Base-by-base conservation (phyloP, 2,113 vertebrate genomes). In the Nycticebus coucang region DNA sequence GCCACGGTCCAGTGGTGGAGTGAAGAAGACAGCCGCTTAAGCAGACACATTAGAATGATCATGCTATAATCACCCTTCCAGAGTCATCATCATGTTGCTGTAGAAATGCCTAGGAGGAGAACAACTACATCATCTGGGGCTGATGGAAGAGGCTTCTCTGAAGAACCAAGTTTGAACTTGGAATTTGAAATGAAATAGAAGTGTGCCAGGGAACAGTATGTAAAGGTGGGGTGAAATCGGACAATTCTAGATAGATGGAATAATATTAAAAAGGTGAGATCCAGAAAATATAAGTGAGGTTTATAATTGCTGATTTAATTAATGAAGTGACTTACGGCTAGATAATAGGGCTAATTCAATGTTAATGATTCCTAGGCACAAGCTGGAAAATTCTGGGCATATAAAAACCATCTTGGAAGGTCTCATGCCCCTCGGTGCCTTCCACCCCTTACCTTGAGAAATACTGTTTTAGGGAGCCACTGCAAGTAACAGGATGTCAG, bases 121-220 rank as follows among this genome's bases (percentile, higher is more conserved):
- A 87, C 5, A 95, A 77, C 7, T 12, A 79, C n/a, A 41, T 66
- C 55, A 96, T 82, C 30, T 6, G 9, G 50, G 18, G 4, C 14
- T 79, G 22, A 88, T 37, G 22, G 77, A 66, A 33, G 72, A 80
- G 6, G 0, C 17, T 81, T 85, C 57, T 19, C 33, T 72, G 12
- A 94, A 90, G 80, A 80, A 69, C 8, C 12, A 88, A 26, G 72
- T 95, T 72, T 77, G 37, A 85, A 8, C 28, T 85, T 66, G 7
- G 28, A 95, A 81, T 88, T 96, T 90, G 33, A 88, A 87, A 78
- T 7, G 11, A 89, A 74, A 62, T 11, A 50, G 33, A 85, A 85
- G 19, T 75, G 33, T 87, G 9, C 4, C 87, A 24, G 19, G 28
- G 45, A 89, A 5, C 1, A 89, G 4, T 62, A 72, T 64, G 79